Evolutionary conservation across 2,113 vertebrate species (phyloP).

Genomic region (Sorex fumeus): DNA sequence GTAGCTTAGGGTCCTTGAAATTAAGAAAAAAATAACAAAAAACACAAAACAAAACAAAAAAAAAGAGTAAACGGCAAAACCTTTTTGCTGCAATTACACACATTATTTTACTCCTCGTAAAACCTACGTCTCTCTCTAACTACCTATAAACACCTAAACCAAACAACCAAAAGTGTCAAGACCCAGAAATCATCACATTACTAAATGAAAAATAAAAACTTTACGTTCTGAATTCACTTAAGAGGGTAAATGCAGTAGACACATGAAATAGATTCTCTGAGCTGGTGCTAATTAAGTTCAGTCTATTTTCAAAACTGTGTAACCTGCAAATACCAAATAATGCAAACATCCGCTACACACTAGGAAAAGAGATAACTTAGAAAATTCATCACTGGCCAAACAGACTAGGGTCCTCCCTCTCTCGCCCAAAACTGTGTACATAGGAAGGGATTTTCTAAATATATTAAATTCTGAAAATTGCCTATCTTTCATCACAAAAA

Average conservation of each 20-base stretch:
- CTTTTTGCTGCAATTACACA: conserved; percentile 70
- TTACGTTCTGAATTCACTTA: not conserved
- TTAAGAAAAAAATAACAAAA: conserved; percentile 38
- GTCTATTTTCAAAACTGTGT: conserved; percentile 54
- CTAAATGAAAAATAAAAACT: conserved; percentile 64
- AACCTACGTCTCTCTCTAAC: conserved; percentile 46
- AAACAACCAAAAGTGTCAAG: conserved; percentile 52
- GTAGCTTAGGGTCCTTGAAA: conserved; percentile 96
- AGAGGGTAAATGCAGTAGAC: conserved; percentile 46
- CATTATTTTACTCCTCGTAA: conserved; percentile 70
- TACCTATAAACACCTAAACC: conserved; percentile 44
- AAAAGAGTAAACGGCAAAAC: conserved; percentile 80
- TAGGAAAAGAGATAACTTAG: conserved; percentile 39
- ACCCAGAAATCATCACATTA: conserved; percentile 47
- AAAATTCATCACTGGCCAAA: conserved; percentile 48
- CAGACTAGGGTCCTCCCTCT: not conserved
- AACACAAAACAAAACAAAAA: conserved; percentile 57
- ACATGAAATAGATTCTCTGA: conserved; percentile 19
- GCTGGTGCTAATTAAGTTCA: not conserved
- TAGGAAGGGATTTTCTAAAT: not conserved
- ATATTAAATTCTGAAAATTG: not conserved
- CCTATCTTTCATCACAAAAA: conserved; percentile 42
- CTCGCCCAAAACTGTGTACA: not conserved
- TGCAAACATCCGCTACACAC: conserved; percentile 26
- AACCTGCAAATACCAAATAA: conserved; percentile 45